Base-by-base conservation (phyloP, 2,888 invertebrate species). In the Cyaniris semiargus region DNA sequence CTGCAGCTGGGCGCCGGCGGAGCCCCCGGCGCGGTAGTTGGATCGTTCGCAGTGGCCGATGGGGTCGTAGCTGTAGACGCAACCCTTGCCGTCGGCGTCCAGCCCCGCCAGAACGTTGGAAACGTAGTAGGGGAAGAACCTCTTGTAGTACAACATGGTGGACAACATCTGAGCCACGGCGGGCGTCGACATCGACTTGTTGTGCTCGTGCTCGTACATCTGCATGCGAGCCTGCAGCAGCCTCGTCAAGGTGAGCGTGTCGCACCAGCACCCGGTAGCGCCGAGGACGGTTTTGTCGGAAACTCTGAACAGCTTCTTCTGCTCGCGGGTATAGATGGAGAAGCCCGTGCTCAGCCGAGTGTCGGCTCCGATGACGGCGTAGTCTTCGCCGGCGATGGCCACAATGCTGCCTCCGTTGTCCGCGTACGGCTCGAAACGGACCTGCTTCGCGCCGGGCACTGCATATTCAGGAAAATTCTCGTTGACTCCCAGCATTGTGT, bases 101-200 rank as follows among this genome's bases (percentile, higher is more conserved):
- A 99, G 88, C 0, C 99, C 99, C 76, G 98, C 99, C 77, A 99
- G 92, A 74, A 99, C 96, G 87, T 99, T 99, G 44, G 98, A 97
- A 31, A 99, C 97, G 87, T 99, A 99, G 89, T 99, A 99, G 0
- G 99, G 99, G 91, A 99, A 99, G 92, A 99, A 99, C 78, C 99
- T 96, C 84, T 98, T 97, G 89, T 98, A 97, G 88, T 99, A 99
- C 83, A 99, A 94, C 95, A 98, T 97, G 5, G 98, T 98, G 0
- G 99, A 98, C 21, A 99, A 92, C 97, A 99, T 97, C 90, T 99
- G 99, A 3, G 99, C 98, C 5, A 98, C 96, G 1, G 99, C 99
- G 76, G 97, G 96, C 0, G 99, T 98, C 1, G 97, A 95, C 98
- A 99, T 99, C 1, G 95, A 94, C 90, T 98, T 98, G 86, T 98